Conservation (phyloP, 2,113 vertebrate species). For the Oenanthe oenanthe region DNA sequence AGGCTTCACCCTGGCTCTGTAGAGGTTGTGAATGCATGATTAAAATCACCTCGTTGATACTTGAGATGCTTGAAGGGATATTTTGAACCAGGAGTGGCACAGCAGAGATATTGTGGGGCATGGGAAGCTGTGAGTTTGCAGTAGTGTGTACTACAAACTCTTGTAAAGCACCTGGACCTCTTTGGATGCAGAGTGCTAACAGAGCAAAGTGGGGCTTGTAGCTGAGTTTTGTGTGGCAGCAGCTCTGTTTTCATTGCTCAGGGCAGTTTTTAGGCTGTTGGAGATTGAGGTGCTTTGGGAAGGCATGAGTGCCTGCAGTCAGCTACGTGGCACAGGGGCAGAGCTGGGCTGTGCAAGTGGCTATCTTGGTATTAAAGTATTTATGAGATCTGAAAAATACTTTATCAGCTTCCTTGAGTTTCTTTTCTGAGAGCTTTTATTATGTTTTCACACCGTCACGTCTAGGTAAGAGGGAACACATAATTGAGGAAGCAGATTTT, state of each 20-base stretch:
- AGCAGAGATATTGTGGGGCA: fast-evolving
- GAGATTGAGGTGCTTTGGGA: neutral
- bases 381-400: neutral
- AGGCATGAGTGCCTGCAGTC: neutral
- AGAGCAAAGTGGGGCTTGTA: neutral
- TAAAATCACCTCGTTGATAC: neutral
- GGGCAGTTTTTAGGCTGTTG: neutral
- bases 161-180: neutral
- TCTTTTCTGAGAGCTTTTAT: neutral
- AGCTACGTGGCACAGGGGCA: neutral
- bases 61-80: neutral
- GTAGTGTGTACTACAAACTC: neutral
- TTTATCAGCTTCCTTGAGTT: neutral
- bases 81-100: neutral
- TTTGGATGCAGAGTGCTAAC: neutral
- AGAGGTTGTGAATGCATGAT: neutral
- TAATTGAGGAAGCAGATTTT: constrained; percentile 39
- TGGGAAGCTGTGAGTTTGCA: neutral
- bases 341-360: neutral
- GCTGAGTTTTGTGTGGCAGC: neutral
- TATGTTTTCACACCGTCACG: neutral
- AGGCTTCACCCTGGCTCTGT: neutral
- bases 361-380: neutral
- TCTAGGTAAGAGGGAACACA: constrained; percentile 14
- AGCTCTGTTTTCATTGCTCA: neutral